These are phyloP conservation scores for Pipa parva DNA, from an alignment of 2,113 vertebrate species.

Conservation along the genomic window DNA sequence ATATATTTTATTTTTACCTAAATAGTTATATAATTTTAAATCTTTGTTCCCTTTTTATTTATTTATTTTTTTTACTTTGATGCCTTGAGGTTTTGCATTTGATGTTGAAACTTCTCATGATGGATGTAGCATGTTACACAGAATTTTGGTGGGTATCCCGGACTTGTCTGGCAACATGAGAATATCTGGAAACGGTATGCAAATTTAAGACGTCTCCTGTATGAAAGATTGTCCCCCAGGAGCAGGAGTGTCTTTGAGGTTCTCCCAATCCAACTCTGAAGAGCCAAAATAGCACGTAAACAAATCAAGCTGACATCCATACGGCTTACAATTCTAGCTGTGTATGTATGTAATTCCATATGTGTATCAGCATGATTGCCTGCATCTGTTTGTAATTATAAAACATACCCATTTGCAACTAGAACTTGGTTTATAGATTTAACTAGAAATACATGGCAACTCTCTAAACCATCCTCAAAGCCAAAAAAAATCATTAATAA, in stretches of 20 bases:
- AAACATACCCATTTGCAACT: conserved; percentile 46
- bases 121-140: not conserved
- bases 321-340: conserved; percentile 16
- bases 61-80: not conserved
- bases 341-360: conserved; percentile 34
- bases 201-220: not conserved
- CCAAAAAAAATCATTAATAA: conserved; percentile 48
- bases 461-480: conserved; percentile 47
- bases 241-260: conserved; percentile 3
- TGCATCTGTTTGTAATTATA: conserved; percentile 53
- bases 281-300: conserved; percentile 43
- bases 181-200: conserved; percentile 5
- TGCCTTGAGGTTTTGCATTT: not conserved
- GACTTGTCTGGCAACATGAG: not conserved
- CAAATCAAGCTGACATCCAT: conserved; percentile 9
- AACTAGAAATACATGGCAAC: conserved; percentile 48
- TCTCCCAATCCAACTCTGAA: conserved; percentile 9
- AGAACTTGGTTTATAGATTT: conserved; percentile 46
- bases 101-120: not conserved
- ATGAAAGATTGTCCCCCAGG: conserved; percentile 7
- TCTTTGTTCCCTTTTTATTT: not conserved
- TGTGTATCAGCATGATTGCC: conserved; percentile 29
- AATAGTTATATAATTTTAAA: not conserved
- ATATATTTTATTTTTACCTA: too few species aligned
- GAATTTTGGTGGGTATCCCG: conserved; percentile 8